Evolutionary conservation across 1,140 invertebrate species (phyloP), one percentile per base, ranked within the genome.

Genomic region (Rhopalosiphum padi): DNA sequence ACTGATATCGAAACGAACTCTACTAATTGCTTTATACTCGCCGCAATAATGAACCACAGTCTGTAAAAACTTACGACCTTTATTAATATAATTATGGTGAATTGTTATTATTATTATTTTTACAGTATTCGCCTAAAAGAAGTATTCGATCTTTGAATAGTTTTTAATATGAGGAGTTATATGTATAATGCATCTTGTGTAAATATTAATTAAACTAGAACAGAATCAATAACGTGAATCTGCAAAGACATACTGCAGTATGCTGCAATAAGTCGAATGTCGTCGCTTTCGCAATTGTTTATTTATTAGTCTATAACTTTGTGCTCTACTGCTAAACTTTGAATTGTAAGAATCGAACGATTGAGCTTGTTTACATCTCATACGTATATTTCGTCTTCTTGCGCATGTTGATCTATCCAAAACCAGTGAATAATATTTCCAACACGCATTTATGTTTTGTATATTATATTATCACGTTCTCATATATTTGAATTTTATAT

Each of bases 131-230:
- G 6, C 60, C 60, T 0, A n/a, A 15, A 18, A 77, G 5, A 15
- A 35, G 5, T 77, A 77, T n/a, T 77, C n/a, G 21, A 77, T n/a
- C 15, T n/a, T n/a, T 23, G 15, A n/a, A 18, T n/a, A 4, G n/a
- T 18, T 77, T n/a, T n/a, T n/a, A n/a, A 18, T n/a, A n/a, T n/a
- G 60, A 18, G n/a, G 60, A 18, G n/a, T 35, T n/a, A n/a, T 77
- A 18, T 18, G 18, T 77, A 77, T 11, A 77, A n/a, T n/a, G 15
- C 60, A n/a, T 18, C 30, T n/a, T 18, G 15, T n/a, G 60, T n/a
- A 77, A 35, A 77, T 68, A 77, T 77, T 77, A 77, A 77, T 77
- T n/a, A 77, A 77, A 77, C 30, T 77, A 77, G 60, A n/a, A n/a
- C n/a, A n/a, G 60, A 77, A 77, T 77, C 60, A n/a, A 77, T 77